These are phyloP conservation scores for Cephalopholis sonnerati DNA, from an alignment of 2,113 vertebrate species.

Conservation along the genomic window DNA sequence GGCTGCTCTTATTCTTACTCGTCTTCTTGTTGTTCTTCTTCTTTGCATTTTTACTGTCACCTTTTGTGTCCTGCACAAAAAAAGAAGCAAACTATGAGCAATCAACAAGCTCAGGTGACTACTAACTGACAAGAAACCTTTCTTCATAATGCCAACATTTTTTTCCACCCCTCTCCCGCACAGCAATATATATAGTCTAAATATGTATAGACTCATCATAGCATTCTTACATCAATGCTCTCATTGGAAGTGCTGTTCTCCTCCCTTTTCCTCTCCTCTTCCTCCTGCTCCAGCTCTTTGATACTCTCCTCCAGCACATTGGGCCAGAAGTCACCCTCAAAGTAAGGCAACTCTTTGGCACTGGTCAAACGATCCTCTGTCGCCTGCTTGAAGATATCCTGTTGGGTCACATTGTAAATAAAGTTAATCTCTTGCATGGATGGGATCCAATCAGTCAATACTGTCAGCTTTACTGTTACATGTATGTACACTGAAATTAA, in stretches of 20 bases:
- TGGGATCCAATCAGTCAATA: neutral
- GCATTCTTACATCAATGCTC: slow-evolving; percentile 93
- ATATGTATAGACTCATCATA: neutral
- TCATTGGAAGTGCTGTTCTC: slow-evolving; percentile 98
- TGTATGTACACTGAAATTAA: too few relatives aligned
- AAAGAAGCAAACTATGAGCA: neutral
- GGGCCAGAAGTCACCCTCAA: slow-evolving; percentile 99
- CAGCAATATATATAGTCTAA: neutral
- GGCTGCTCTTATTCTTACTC: slow-evolving; percentile 98
- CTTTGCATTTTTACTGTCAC: slow-evolving; percentile 99
- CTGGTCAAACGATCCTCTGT: slow-evolving; percentile 98
- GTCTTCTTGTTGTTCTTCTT: slow-evolving; percentile 99
- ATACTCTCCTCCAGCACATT: slow-evolving; percentile 99
- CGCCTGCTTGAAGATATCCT: slow-evolving; percentile 99
- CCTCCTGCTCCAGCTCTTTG: slow-evolving; percentile 98
- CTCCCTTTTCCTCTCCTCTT: slow-evolving; percentile 97
- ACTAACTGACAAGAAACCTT: neutral
- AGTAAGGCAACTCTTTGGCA: slow-evolving; percentile 98
- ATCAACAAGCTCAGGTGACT: neutral
- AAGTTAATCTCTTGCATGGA: slow-evolving; percentile 11
- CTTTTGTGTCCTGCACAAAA: slow-evolving; percentile 91
- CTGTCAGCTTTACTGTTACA: neutral
- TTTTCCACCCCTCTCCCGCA: neutral
- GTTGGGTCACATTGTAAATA: neutral
- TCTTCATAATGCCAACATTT: neutral